phyloP scores from a whole-genome alignment of 2,888 invertebrate species.

The Fissipunctia ypsillon region DNA sequence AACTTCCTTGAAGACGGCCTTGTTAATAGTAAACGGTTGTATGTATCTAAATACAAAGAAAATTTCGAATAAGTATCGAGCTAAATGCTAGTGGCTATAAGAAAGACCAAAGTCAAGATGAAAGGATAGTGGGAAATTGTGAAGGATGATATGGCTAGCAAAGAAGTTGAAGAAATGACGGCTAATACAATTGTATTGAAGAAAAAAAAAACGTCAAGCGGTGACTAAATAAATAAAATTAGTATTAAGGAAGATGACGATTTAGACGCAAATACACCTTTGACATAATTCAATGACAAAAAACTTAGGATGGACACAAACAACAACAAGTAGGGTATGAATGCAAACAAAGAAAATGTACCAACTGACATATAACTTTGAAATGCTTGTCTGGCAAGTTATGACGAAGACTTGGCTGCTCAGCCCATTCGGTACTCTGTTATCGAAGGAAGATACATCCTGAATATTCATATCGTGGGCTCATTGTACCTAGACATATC shows the following conservation, averaged over 20 bases:
- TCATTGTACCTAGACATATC: neutral
- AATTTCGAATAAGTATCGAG: neutral
- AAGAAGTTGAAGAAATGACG: neutral
- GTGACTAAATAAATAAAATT: slow-evolving; percentile 1
- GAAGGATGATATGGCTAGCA: neutral
- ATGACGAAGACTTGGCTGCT: neutral
- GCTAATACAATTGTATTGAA: neutral
- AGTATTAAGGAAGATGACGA: neutral
- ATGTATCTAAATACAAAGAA: neutral
- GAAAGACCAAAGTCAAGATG: neutral
- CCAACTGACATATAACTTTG: slow-evolving; percentile 1
- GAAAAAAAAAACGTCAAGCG: neutral
- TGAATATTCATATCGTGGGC: slow-evolving; percentile 3
- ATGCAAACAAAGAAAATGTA: slow-evolving; percentile 6
- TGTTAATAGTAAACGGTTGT: neutral
- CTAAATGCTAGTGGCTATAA: neutral
- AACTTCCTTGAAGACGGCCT: neutral
- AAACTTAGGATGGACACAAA: neutral
- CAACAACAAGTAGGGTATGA: neutral
- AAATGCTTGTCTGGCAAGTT: neutral
- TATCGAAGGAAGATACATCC: neutral
- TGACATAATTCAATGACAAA: neutral
- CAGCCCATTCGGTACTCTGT: neutral
- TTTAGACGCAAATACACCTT: neutral
- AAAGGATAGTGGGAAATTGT: neutral